A percentile compares a stretch with the other conserved stretches of the same genome.
These are phyloP conservation scores for Phaetusa simplex DNA, from an alignment of 2,113 vertebrate species.

Conservation along the genomic window DNA sequence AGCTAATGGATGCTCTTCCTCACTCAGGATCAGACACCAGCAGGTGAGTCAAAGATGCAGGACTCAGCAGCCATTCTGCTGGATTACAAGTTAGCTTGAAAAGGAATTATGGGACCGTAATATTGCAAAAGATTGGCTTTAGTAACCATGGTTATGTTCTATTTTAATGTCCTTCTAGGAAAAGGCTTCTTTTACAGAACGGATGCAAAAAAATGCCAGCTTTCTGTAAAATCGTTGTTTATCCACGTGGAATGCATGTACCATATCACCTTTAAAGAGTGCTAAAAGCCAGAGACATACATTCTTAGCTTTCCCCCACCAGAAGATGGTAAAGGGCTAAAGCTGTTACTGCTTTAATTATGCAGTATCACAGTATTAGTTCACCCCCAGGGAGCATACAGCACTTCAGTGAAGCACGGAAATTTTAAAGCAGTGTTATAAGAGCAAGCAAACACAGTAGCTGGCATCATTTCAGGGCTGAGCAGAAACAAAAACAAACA, in stretches of 20 bases:
- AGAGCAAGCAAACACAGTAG: conserved; percentile 69
- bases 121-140: background rate
- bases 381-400: conserved; percentile 28
- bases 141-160: background rate
- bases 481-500: conserved; percentile 42
- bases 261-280: conserved; percentile 73
- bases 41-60: background rate
- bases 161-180: background rate
- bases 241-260: conserved; percentile 44
- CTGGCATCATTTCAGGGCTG: conserved; percentile 47
- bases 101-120: background rate
- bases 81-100: background rate
- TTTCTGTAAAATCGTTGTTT: conserved; percentile 26
- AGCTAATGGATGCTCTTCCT: background rate
- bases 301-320: conserved; percentile 55
- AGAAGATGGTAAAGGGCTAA: conserved; percentile 53
- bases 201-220: background rate
- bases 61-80: background rate
- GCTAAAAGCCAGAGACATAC: conserved; percentile 57
- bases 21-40: background rate
- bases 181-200: background rate
- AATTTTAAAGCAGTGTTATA: conserved; percentile 66
- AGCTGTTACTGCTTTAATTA: conserved; percentile 18
- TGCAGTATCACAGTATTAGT: conserved; percentile 32
- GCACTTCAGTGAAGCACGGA: conserved; percentile 65